These are phyloP conservation scores for Microctenopoma lineatum DNA, from an alignment of 2,797 vertebrate species.

Conservation along the genomic window DNA sequence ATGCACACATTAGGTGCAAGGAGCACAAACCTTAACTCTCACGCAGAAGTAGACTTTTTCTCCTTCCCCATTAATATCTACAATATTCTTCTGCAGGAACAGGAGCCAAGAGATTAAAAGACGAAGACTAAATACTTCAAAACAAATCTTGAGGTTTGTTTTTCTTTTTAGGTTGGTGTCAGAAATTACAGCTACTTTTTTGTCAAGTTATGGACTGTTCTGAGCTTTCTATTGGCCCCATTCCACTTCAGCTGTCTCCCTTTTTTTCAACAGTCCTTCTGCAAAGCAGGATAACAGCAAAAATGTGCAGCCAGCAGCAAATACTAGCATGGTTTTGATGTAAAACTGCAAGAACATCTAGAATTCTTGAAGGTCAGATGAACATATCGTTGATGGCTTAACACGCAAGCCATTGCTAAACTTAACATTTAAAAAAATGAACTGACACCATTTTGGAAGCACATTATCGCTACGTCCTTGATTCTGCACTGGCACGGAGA, in stretches of 20 bases:
- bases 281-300: conserved; percentile 19
- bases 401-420: conserved; percentile 16
- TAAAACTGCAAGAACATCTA: conserved; percentile 30
- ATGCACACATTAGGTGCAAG: conserved; percentile 39
- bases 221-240: neutral
- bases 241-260: conserved; percentile 4
- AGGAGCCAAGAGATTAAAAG: conserved; percentile 10
- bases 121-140: neutral
- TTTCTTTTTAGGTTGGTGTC: conserved; percentile 14
- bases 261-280: conserved; percentile 28
- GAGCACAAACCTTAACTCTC: conserved; percentile 51
- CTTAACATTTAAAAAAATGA: conserved; percentile 6
- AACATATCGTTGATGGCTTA: conserved; percentile 28
- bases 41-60: conserved; percentile 19
- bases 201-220: conserved; percentile 12
- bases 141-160: conserved; percentile 26
- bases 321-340: conserved; percentile 28
- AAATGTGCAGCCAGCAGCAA: conserved; percentile 12
- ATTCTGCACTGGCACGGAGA: neutral
- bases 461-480: conserved; percentile 5
- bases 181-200: conserved; percentile 21
- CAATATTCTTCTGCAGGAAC: conserved; percentile 13
- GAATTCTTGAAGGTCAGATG: conserved; percentile 10
- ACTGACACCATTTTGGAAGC: conserved; percentile 18
- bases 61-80: conserved; percentile 10